These are phyloP conservation scores for Mormyrops attenuatus DNA, from an alignment of 2,797 vertebrate species.

Conservation along the genomic window DNA sequence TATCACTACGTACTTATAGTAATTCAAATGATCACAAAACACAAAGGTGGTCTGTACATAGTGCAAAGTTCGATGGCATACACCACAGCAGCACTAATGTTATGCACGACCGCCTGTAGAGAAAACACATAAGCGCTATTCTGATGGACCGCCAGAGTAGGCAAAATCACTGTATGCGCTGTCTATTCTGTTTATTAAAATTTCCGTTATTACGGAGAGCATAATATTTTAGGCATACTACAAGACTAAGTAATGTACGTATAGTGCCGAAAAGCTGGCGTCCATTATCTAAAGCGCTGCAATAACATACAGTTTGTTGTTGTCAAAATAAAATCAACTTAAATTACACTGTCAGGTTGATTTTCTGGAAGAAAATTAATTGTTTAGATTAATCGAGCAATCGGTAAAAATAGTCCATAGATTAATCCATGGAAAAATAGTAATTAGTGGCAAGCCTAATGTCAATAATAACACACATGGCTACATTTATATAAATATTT, in stretches of 20 bases:
- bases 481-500: neutral
- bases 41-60: no score
- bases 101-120: neutral
- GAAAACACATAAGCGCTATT: neutral
- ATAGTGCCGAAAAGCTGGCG: neutral
- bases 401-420: neutral
- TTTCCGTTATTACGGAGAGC: neutral
- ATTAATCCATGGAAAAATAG: neutral
- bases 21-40: no score
- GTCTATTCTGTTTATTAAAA: neutral
- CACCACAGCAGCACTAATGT: neutral
- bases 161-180: neutral
- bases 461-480: neutral
- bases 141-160: neutral
- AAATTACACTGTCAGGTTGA: no score
- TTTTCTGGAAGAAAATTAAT: neutral
- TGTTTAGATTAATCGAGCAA: neutral
- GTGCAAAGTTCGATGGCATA: neutral
- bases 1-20: no score
- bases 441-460: neutral
- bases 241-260: neutral
- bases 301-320: neutral
- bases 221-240: neutral
- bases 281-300: neutral
- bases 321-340: neutral